phyloP scores from a whole-genome alignment of 2,797 vertebrate genomes.

The Diplodus sargus region DNA sequence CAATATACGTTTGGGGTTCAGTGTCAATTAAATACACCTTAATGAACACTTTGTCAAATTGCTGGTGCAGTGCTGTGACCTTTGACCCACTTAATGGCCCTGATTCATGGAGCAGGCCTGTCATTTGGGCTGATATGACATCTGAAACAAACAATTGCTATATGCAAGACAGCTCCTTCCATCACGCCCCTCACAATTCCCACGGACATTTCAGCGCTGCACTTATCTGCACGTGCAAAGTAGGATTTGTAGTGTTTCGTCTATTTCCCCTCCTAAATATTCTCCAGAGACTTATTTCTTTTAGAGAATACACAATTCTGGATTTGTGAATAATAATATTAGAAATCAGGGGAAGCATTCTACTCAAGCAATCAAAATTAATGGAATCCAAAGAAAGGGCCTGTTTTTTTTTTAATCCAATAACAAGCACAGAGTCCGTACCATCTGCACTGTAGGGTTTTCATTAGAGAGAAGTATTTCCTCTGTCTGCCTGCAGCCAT shows the following conservation, averaged over 20 bases:
- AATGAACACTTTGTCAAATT: background rate
- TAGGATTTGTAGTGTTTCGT: conserved; percentile 4
- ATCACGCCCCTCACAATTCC: conserved; percentile 22
- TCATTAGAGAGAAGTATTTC: conserved; percentile 5
- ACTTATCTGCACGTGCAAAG: conserved; percentile 11
- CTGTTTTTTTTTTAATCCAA: background rate
- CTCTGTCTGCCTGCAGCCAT: conserved; percentile 1
- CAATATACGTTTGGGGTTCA: background rate
- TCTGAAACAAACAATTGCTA: conserved; percentile 6
- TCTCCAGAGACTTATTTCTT: background rate
- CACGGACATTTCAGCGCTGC: background rate
- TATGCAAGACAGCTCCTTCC: conserved; percentile 3
- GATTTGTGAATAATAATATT: background rate
- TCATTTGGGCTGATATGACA: background rate
- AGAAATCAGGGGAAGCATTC: background rate
- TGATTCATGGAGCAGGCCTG: conserved; percentile 4
- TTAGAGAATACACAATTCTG: background rate
- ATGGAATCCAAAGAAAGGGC: background rate
- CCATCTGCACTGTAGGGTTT: background rate
- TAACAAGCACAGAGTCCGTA: background rate
- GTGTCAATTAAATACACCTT: background rate
- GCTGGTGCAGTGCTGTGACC: conserved; percentile 1
- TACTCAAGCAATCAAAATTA: background rate
- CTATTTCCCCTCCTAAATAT: background rate
- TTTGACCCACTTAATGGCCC: conserved; percentile 11